phyloP scores from a whole-genome alignment of 2,888 invertebrate species.

The Acleris sparsana region DNA sequence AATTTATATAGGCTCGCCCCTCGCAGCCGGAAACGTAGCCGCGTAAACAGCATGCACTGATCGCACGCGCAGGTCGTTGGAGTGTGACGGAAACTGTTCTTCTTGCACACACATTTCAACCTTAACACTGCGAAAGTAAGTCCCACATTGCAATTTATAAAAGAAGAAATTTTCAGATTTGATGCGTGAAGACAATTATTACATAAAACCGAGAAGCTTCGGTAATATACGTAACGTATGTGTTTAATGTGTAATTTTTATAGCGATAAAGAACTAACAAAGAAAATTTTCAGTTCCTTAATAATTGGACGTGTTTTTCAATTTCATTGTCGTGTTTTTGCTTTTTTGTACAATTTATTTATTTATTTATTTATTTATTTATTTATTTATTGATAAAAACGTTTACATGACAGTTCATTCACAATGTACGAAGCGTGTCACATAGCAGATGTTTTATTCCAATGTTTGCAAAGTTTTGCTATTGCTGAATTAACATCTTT shows the following conservation, averaged over 20 bases:
- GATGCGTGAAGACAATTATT: slow-evolving; percentile 25
- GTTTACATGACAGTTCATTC: too few species aligned
- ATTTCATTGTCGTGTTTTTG: slow-evolving; percentile 26
- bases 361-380: too few species aligned
- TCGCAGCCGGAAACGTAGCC: slow-evolving; percentile 41
- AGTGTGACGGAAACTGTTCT: slow-evolving; percentile 51
- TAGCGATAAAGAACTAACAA: slow-evolving; percentile 12
- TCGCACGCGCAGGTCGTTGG: slow-evolving; percentile 50
- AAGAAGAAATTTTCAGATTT: slow-evolving; percentile 17
- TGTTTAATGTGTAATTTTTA: slow-evolving; percentile 9
- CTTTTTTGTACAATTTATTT: slow-evolving; percentile 19
- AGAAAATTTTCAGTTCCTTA: slow-evolving; percentile 14
- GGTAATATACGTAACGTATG: slow-evolving; percentile 30
- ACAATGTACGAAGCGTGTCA: slow-evolving; percentile 9
- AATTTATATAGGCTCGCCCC: slow-evolving; percentile 9
- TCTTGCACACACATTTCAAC: slow-evolving; percentile 26
- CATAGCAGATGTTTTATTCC: slow-evolving; percentile 8
- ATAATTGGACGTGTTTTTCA: slow-evolving; percentile 19
- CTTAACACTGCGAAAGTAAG: not conserved
- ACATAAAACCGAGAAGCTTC: slow-evolving; percentile 36
- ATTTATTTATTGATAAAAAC: too few species aligned
- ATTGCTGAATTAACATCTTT: too few species aligned
- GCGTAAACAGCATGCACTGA: slow-evolving; percentile 46
- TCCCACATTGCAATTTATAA: not conserved
- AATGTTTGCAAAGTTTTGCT: slow-evolving; percentile 4